These are phyloP conservation scores for Drosophila atripex DNA, from an alignment of 2,888 invertebrate species.

Conservation along the genomic window DNA sequence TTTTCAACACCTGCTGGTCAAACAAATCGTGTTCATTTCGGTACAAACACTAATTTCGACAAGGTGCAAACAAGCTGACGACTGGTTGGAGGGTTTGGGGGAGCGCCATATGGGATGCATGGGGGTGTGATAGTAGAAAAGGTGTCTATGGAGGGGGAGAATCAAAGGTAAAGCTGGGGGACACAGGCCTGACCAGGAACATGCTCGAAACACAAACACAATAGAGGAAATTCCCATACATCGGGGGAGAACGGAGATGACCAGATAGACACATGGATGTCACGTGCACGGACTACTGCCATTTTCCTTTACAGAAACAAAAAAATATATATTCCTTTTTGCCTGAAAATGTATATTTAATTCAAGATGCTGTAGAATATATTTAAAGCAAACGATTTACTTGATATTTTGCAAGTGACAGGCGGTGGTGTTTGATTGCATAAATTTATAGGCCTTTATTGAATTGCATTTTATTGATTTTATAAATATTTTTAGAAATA, in stretches of 20 bases:
- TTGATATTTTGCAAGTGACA: background rate
- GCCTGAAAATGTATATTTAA: background rate
- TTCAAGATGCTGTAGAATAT: background rate
- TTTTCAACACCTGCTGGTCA: slow-evolving; percentile 76
- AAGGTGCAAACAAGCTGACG: slow-evolving; percentile 78
- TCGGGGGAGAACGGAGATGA: background rate
- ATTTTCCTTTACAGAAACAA: slow-evolving; percentile 10
- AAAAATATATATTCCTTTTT: background rate
- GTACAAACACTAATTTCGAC: slow-evolving; percentile 78
- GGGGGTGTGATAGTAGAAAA: background rate
- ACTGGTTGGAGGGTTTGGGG: background rate
- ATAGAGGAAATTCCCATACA: slow-evolving; percentile 24
- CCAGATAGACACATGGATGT: slow-evolving; percentile 36
- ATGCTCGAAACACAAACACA: slow-evolving; percentile 44
- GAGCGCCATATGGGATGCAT: background rate
- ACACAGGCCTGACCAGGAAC: slow-evolving; percentile 43
- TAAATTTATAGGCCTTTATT: background rate
- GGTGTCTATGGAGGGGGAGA: background rate
- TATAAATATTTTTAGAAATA: background rate
- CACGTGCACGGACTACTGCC: slow-evolving; percentile 47
- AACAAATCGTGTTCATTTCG: slow-evolving; percentile 78
- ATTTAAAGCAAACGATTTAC: background rate
- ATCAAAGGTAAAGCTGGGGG: slow-evolving; percentile 20
- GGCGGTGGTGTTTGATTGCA: background rate
- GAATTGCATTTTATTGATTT: background rate